Evolutionary conservation across 1,140 invertebrate species (phyloP), one percentile per base, ranked within the genome.

Genomic region (Caerostris extrusa): DNA sequence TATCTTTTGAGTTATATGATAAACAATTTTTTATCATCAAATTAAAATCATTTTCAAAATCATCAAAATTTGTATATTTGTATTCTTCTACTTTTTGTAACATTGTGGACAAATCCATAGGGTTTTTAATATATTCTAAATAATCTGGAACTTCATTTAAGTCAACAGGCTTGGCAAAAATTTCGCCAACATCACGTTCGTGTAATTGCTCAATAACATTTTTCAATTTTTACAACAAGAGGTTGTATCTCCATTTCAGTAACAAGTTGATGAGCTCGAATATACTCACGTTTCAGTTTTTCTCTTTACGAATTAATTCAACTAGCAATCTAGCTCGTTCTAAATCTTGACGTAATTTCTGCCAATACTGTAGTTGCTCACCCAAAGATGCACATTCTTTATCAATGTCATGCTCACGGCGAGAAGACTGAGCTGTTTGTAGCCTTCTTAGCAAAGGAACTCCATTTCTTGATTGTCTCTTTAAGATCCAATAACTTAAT

Each of bases 81-180:
- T 98, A 97, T 60, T 97, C 96, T 86, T 98, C 97, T 14, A 99
- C 96, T 96, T 98, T 99, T 82, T 96, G 96, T 95, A 97, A 96
- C 98, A 99, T 99, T 0, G 98, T 99, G 81, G 98, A 98, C 67
- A 99, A 97, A 96, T 99, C 99, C 98, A 99, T 99, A 0, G 99
- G 99, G 95, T 98, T 96, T 91, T 98, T 98, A 1, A 99, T 98
- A 90, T 99, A 98, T 17, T 98, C 97, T 83, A 98, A 97, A 96
- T 99, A 99, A 96, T 99, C 98, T 81, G 98, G 98, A 67, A 99
- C 98, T 97, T 99, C 98, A 88, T 97, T 97, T 10, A 97, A 96
- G 95, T 99, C 98, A 2, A 99, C 99, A 3, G 99, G 99, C 95
- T 99, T 98, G 0, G 97, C 97, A 96, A 99, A 99, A 61, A 99